Base-by-base conservation (phyloP, 2,888 invertebrate genomes). In the Salticus scenicus region DNA sequence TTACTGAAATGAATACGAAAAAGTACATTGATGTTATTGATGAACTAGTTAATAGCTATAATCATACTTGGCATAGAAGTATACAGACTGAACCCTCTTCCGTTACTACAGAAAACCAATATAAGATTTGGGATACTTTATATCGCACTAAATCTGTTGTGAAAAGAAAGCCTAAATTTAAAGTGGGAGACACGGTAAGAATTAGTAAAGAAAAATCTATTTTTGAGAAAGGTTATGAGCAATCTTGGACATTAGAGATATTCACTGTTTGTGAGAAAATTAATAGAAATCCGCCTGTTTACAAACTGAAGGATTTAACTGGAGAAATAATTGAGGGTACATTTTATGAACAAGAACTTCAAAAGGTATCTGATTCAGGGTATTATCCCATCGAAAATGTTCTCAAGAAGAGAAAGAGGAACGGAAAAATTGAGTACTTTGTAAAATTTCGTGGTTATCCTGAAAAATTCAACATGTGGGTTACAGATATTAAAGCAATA, bases 181-280 rank as follows among this genome's bases (percentile, higher is more conserved):
- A 71, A 31, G 27, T 28, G 8, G 42, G 47, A 67, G 20, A 63
- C 51, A 67, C 28, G 28, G 51, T 51, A n/a, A 7, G 51, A 7
- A 75, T 79, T 17, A 79, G 66, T 24, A 69, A 31, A 28, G 41
- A 82, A 31, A 74, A 82, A n/a, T 28, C 47, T n/a, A 1, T 37
- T 0, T 83, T 88, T 76, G 83, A 82, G 12, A 87, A 83, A 82
- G 81, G 75, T 24, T 88, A 80, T 69, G 74, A 80, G 31, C 72
- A 87, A 33, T 76, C 69, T 69, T 85, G 76, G 73, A 72, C 71
- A 12, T 31, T 27, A 24, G 87, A 87, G 70, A 42, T 84, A 8
- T 72, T 80, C 33, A 71, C 76, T 0, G 66, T 82, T 41, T 24
- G 76, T 31, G n/a, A 63, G 33, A 69, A 70, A 47, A 37, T 71